These are phyloP conservation scores for Pterobdella sp. DNA, from an alignment of 2,888 invertebrate genomes.

Conservation along the genomic window DNA sequence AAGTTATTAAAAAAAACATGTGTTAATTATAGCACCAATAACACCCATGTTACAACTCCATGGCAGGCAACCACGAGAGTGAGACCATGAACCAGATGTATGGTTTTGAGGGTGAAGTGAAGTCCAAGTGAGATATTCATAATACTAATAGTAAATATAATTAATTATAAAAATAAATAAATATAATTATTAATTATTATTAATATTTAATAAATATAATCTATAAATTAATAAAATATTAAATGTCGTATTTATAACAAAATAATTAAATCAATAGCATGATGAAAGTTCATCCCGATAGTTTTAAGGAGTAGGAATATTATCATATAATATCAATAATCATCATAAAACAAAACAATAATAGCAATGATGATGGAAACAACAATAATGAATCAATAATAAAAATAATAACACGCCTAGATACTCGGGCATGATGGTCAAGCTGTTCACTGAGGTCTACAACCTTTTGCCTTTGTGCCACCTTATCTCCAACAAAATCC, in stretches of 20 bases:
- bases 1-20: too few species aligned
- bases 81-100: slow-evolving; percentile 99
- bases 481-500: slow-evolving; percentile 75
- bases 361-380: background rate
- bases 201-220: too few species aligned
- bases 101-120: slow-evolving; percentile 96
- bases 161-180: too few species aligned
- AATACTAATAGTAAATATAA: background rate
- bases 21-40: background rate
- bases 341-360: background rate
- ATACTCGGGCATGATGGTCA: slow-evolving; percentile 82
- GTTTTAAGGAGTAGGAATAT: background rate
- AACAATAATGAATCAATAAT: background rate
- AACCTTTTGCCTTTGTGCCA: slow-evolving; percentile 94
- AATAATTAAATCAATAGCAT: too few species aligned
- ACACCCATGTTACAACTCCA: background rate
- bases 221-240: too few species aligned
- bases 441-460: slow-evolving; percentile 95
- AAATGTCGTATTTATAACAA: too few species aligned
- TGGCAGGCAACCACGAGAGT: slow-evolving; percentile 90
- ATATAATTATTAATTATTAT: too few species aligned
- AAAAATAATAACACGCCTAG: slow-evolving; percentile 34
- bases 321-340: background rate
- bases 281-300: background rate
- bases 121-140: slow-evolving; percentile 65